Conservation (phyloP, 2,113 vertebrate species). For the Mustelus asterias region DNA sequence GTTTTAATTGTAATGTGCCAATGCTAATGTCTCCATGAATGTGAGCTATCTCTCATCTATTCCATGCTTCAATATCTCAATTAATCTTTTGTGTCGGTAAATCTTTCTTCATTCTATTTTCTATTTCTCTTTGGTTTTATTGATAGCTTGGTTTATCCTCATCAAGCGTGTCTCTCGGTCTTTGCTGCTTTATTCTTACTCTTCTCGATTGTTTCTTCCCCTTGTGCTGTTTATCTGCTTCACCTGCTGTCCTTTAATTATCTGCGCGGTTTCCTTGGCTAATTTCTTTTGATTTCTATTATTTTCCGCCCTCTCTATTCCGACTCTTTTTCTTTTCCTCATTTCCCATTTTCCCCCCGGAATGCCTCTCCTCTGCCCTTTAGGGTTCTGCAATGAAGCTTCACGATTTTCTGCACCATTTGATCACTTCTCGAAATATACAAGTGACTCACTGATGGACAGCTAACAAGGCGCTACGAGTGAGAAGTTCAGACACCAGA, state of each 20-base stretch:
- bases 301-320: background rate
- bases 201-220: background rate
- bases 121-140: background rate
- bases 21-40: background rate
- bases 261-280: background rate
- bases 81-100: background rate
- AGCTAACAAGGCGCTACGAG: background rate
- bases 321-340: background rate
- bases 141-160: background rate
- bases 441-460: background rate
- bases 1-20: background rate
- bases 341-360: background rate
- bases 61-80: background rate
- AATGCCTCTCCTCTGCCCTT: background rate
- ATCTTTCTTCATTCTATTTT: background rate
- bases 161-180: background rate
- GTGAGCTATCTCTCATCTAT: background rate
- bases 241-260: background rate
- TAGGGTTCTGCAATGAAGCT: background rate
- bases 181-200: background rate
- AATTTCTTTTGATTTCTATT: background rate
- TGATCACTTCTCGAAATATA: background rate
- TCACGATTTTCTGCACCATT: background rate
- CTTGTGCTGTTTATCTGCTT: background rate
- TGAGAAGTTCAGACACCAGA: background rate